Evolutionary conservation across 1,140 invertebrate genomes (phyloP).

Genomic region (Acromyrmex heyeri): DNA sequence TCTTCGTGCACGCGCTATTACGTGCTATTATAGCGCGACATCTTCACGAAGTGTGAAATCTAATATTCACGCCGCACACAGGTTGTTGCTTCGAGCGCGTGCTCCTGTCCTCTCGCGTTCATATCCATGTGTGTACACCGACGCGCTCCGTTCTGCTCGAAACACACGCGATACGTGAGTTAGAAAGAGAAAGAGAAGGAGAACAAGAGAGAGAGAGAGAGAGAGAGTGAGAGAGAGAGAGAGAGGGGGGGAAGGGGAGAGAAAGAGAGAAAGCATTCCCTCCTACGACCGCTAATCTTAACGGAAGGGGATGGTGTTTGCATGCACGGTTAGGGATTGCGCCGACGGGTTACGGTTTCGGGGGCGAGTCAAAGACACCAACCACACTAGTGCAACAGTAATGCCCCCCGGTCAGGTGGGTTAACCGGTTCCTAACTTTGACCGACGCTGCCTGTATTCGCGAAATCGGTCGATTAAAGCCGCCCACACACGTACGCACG

Average conservation of each 20-base stretch:
- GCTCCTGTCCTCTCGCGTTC: neutral
- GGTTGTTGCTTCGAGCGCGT: constrained; percentile 50
- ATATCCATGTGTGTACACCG: neutral
- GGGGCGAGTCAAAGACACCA: constrained; percentile 54
- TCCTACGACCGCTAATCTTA: constrained; percentile 46
- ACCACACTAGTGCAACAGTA: constrained; percentile 38
- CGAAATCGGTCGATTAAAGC: constrained; percentile 64
- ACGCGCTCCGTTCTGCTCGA: neutral
- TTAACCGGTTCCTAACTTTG: constrained; percentile 67
- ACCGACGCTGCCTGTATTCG: constrained; percentile 29
- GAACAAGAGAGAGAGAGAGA: neutral
- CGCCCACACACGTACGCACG: neutral
- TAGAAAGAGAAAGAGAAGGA: neutral
- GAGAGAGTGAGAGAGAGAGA: neutral
- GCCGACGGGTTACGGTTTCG: constrained; percentile 25
- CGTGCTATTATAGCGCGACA: constrained; percentile 44
- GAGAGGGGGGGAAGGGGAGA: neutral
- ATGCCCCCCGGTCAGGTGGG: constrained; percentile 56
- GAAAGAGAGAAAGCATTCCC: neutral
- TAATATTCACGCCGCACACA: constrained; percentile 54
- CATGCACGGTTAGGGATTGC: constrained; percentile 24
- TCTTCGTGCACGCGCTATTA: constrained; percentile 51
- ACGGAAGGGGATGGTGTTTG: constrained; percentile 38
- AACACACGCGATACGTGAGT: neutral
- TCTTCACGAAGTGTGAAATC: constrained; percentile 61